phyloP scores from a whole-genome alignment of 2,113 vertebrate species.

The Tyto alba region DNA sequence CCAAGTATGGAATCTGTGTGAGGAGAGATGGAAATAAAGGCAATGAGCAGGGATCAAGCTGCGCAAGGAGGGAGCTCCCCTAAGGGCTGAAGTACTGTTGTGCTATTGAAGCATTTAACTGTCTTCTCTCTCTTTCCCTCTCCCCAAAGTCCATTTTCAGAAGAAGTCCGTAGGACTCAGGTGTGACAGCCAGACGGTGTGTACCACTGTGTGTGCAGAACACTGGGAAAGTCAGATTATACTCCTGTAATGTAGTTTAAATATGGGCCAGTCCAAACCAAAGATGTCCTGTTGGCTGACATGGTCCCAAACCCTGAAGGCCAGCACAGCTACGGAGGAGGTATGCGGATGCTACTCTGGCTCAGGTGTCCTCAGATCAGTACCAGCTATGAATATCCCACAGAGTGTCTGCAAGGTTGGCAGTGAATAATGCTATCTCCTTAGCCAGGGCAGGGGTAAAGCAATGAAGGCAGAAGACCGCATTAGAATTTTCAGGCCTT shows the following conservation, averaged over 20 bases:
- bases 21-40: neutral
- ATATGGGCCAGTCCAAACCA: neutral
- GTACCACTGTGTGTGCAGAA: neutral
- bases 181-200: neutral
- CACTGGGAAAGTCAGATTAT: neutral
- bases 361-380: neutral
- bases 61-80: neutral
- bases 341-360: neutral
- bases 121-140: neutral
- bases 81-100: neutral
- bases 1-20: conserved; percentile 92
- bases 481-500: neutral
- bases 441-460: neutral
- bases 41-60: neutral
- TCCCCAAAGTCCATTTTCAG: neutral
- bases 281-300: neutral
- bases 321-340: neutral
- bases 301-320: neutral
- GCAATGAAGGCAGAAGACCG: neutral
- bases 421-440: neutral
- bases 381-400: neutral
- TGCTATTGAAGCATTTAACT: neutral
- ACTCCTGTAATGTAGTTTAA: neutral
- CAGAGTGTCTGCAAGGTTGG: neutral
- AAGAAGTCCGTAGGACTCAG: neutral